A percentile compares a stretch with the other conserved stretches of the same genome.
Conservation (phyloP, 2,888 invertebrate genomes). For the Andrena camellia region DNA sequence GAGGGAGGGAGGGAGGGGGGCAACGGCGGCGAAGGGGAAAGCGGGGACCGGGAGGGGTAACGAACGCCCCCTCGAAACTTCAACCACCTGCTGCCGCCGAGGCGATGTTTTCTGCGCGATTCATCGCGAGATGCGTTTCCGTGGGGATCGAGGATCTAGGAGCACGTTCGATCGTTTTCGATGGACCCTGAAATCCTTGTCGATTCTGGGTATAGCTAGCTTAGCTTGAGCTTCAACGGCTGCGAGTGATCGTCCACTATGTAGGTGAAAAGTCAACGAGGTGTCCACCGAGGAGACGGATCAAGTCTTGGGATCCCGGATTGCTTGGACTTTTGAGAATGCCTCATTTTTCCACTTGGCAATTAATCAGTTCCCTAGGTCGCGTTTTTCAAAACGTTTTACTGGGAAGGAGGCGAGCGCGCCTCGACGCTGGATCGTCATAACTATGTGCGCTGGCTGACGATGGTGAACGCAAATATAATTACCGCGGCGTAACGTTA, state of each 20-base stretch:
- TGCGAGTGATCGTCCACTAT: too few species aligned
- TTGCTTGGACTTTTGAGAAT: too few species aligned
- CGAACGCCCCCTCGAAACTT: conserved; percentile 81
- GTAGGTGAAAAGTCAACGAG: neutral
- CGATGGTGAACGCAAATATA: conserved; percentile 43
- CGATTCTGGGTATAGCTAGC: neutral
- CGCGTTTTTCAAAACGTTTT: neutral
- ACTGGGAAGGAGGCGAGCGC: conserved; percentile 1
- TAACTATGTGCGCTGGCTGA: conserved; percentile 23
- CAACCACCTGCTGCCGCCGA: conserved; percentile 83
- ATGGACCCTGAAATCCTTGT: neutral
- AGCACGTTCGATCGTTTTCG: neutral
- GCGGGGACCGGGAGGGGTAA: conserved; percentile 60
- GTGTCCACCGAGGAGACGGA: neutral
- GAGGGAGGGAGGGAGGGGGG: neutral
- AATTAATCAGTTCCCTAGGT: too few species aligned
- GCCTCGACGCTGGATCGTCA: conserved; percentile 5
- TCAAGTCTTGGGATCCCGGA: too few species aligned
- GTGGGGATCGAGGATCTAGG: neutral
- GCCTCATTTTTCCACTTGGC: too few species aligned
- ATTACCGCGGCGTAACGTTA: conserved; percentile 50
- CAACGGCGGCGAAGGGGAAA: conserved; percentile 37
- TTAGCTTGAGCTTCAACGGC: too few species aligned
- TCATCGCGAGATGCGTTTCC: conserved; percentile 8
- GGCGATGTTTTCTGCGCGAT: conserved; percentile 49